phyloP scores from a whole-genome alignment of 2,888 invertebrate genomes.

The Dryomyza anilis region DNA sequence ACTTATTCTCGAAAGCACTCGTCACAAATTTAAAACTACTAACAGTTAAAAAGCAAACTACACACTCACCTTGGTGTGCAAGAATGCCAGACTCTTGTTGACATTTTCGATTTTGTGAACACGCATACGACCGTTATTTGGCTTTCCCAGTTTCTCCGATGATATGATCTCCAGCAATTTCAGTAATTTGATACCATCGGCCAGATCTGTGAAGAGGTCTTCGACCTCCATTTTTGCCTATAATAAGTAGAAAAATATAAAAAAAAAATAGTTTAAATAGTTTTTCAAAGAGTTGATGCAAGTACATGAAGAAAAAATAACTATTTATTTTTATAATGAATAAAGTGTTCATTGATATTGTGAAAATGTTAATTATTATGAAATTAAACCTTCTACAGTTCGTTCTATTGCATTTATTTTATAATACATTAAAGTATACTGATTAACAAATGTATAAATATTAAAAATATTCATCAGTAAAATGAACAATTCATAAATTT shows the following conservation, averaged over 20 bases:
- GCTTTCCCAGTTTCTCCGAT: conserved; percentile 94
- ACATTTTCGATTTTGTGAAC: conserved; percentile 99
- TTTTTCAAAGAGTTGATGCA: neutral
- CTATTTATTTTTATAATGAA: neutral
- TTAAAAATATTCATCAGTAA: too few species aligned
- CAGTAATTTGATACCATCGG: conserved; percentile 90
- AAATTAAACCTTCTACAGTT: too few species aligned
- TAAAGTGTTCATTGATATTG: too few species aligned
- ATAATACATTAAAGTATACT: too few species aligned
- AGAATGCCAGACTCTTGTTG: conserved; percentile 94
- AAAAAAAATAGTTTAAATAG: neutral
- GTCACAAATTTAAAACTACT: neutral
- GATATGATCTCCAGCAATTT: conserved; percentile 98
- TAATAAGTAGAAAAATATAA: conserved; percentile 18
- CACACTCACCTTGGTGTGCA: conserved; percentile 83
- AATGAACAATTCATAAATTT: too few species aligned
- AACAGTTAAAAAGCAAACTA: neutral
- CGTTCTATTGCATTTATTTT: too few species aligned
- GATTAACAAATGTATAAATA: too few species aligned
- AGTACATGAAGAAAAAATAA: neutral
- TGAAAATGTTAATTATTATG: too few species aligned
- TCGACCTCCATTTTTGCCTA: conserved; percentile 98
- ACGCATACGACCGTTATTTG: conserved; percentile 94
- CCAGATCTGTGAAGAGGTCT: conserved; percentile 94
- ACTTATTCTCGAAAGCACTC: too few species aligned